These are phyloP conservation scores for Rhogogaster chlorosoma DNA, from an alignment of 2,888 invertebrate species.

Conservation along the genomic window DNA sequence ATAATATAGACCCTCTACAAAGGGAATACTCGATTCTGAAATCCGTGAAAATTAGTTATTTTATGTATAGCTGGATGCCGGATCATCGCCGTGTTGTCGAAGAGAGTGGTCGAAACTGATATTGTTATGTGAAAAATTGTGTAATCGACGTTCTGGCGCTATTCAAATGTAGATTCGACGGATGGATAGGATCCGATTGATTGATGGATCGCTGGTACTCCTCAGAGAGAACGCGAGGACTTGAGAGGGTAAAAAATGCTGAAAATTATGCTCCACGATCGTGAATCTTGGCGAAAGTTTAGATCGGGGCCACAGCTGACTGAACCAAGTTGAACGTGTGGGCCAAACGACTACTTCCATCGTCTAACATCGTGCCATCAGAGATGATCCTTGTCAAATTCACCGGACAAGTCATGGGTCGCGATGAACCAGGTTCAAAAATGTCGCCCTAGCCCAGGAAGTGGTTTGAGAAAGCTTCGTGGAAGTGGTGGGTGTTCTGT, in stretches of 20 bases:
- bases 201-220: slow-evolving; percentile 28
- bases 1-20: not conserved
- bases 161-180: not conserved
- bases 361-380: slow-evolving; percentile 5
- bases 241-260: slow-evolving; percentile 7
- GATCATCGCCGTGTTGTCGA: not conserved
- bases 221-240: not conserved
- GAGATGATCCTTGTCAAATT: slow-evolving; percentile 36
- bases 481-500: not conserved
- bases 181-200: slow-evolving; percentile 4
- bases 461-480: too few relatives aligned
- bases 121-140: not conserved
- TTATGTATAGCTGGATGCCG: not conserved
- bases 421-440: slow-evolving; percentile 20
- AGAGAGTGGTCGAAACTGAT: not conserved
- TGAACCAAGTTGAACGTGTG: not conserved
- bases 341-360: not conserved
- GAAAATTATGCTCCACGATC: not conserved
- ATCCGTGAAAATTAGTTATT: not conserved
- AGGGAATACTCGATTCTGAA: not conserved
- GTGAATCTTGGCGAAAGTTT: slow-evolving; percentile 27
- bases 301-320: not conserved
- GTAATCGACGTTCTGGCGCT: not conserved
- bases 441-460: not conserved
- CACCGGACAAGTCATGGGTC: slow-evolving; percentile 4